Conservation (phyloP, 2,797 vertebrate genomes). For the Arnoldichthys spilopterus region DNA sequence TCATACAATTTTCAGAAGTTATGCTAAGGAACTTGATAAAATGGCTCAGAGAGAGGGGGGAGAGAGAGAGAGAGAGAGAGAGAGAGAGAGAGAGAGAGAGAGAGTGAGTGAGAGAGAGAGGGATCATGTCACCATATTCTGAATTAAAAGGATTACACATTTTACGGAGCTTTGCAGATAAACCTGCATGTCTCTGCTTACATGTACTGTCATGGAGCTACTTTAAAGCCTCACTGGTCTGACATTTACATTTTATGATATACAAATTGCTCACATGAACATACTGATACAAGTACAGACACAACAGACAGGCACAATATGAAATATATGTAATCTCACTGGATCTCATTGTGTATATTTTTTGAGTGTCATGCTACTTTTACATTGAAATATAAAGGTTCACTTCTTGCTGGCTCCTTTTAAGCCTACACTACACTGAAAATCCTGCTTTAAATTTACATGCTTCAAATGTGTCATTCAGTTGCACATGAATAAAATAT, state of each 20-base stretch:
- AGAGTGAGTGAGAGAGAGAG: slow-evolving; percentile 61
- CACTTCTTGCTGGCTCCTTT: not conserved
- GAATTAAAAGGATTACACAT: slow-evolving; percentile 77
- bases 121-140: slow-evolving; percentile 75
- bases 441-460: not conserved
- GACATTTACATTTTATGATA: slow-evolving; percentile 50
- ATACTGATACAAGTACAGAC: not conserved
- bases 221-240: slow-evolving; percentile 74
- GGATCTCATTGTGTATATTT: not conserved
- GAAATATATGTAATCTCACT: not conserved
- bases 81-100: not conserved
- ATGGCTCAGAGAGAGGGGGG: slow-evolving; percentile 29
- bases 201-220: slow-evolving; percentile 68
- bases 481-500: not conserved
- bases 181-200: slow-evolving; percentile 71
- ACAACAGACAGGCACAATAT: not conserved
- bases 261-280: slow-evolving; percentile 18
- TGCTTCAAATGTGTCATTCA: not conserved
- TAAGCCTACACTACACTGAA: not conserved
- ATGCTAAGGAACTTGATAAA: not conserved
- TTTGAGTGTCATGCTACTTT: not conserved
- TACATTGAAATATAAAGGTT: too few species aligned
- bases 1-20: slow-evolving; percentile 15
- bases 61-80: slow-evolving; percentile 24
- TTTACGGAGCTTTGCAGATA: slow-evolving; percentile 79